A percentile compares a stretch with the other conserved stretches of the same genome.
Conservation (phyloP, 2,113 vertebrate species). For the Nothobranchius kuhntae region DNA sequence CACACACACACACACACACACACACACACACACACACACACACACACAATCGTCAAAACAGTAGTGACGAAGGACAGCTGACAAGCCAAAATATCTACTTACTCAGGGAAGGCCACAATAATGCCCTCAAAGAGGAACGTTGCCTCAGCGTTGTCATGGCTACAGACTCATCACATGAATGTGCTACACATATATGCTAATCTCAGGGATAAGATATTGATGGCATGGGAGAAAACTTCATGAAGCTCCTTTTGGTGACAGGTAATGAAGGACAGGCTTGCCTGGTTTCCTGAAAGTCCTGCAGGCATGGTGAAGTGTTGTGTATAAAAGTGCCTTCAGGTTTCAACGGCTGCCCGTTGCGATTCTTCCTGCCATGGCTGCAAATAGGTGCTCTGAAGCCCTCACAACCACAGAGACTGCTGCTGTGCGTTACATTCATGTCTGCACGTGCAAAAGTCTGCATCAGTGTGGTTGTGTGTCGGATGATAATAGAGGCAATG, state of each 20-base stretch:
- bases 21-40: too few species aligned
- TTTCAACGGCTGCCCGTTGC: slow-evolving; percentile 25
- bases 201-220: background rate
- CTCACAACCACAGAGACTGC: slow-evolving; percentile 31
- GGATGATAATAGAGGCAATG: slow-evolving; percentile 68
- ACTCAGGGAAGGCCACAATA: slow-evolving; percentile 22
- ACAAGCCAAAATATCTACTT: slow-evolving; percentile 44
- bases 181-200: slow-evolving; percentile 3
- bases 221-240: slow-evolving; percentile 5
- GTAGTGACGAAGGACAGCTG: slow-evolving; percentile 25
- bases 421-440: slow-evolving; percentile 43
- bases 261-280: slow-evolving; percentile 27
- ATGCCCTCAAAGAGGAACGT: slow-evolving; percentile 26
- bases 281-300: slow-evolving; percentile 35
- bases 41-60: slow-evolving; percentile 45
- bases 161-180: slow-evolving; percentile 47
- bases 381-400: slow-evolving; percentile 56
- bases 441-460: slow-evolving; percentile 4
- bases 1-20: too few species aligned
- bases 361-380: slow-evolving; percentile 53
- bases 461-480: slow-evolving; percentile 30
- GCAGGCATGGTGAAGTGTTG: slow-evolving; percentile 4
- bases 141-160: slow-evolving; percentile 57
- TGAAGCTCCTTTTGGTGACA: slow-evolving; percentile 3
- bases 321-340: slow-evolving; percentile 30